Percentiles rank a stretch among this genome's conserved stretches.
Conservation (phyloP, 2,113 vertebrate species). For the Odontesthes bonariensis region DNA sequence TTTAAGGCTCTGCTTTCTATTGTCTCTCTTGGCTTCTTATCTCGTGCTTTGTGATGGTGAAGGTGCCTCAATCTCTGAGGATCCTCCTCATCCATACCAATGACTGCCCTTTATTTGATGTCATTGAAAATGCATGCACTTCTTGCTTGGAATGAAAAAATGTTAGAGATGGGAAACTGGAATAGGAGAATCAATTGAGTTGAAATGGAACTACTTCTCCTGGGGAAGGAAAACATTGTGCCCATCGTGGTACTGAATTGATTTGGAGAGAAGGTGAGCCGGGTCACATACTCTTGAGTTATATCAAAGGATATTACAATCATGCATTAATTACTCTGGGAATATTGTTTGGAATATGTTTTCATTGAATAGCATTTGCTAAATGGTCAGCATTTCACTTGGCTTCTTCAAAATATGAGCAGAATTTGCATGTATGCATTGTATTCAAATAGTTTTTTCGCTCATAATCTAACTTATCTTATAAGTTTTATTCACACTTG, state of each 20-base stretch:
- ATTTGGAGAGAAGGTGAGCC: slow-evolving; percentile 47
- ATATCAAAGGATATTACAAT: slow-evolving; percentile 69
- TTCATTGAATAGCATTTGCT: slow-evolving; percentile 25
- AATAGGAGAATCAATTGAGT: slow-evolving; percentile 78
- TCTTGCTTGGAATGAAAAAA: slow-evolving; percentile 57
- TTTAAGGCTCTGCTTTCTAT: slow-evolving; percentile 31
- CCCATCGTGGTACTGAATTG: slow-evolving; percentile 75
- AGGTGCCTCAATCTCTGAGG: slow-evolving; percentile 72
- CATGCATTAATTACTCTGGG: slow-evolving; percentile 68
- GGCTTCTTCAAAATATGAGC: slow-evolving; percentile 30
- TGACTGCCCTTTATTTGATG: slow-evolving; percentile 79
- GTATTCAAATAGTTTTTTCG: slow-evolving; percentile 20
- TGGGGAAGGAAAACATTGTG: slow-evolving; percentile 75
- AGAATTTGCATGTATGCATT: slow-evolving; percentile 15
- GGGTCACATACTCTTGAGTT: slow-evolving; percentile 57
- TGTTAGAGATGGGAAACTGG: slow-evolving; percentile 64
- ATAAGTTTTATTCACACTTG: slow-evolving; percentile 19
- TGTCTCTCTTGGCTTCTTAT: slow-evolving; percentile 51
- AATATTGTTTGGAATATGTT: slow-evolving; percentile 42
- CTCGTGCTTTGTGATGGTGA: slow-evolving; percentile 57
- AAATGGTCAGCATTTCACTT: slow-evolving; percentile 24
- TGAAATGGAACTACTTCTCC: slow-evolving; percentile 78
- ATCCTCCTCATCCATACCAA: slow-evolving; percentile 75
- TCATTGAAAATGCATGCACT: slow-evolving; percentile 76
- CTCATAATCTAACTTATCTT: slow-evolving; percentile 45